Evolutionary conservation across 2,113 vertebrate genomes (phyloP), one percentile per base, ranked within the genome.

Genomic region (Dasyprocta punctata): DNA sequence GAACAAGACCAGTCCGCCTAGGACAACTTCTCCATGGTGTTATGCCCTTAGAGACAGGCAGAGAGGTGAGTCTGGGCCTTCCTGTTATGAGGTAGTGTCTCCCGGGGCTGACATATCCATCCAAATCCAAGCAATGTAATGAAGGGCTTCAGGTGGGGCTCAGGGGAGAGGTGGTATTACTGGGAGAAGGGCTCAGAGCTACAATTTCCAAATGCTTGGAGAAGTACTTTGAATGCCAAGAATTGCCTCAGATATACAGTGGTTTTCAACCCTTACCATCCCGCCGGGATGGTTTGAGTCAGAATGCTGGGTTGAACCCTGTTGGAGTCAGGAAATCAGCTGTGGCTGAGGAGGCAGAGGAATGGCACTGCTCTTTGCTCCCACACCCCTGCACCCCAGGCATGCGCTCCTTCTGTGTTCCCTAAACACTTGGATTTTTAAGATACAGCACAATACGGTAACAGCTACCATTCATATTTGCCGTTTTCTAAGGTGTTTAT

Each of bases 21-120:
- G 92, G 86, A 67, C 49, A 73, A 33, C 12, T 5, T 89, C n/a
- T 89, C 54, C 47, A 38, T 1, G n/a, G 78, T 41, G 82, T 69
- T 60, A 9, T 9, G 26, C 83, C 69, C 28, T 69, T 33, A 61
- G 86, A 96, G 80, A 54, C 1, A 0, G 52, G 28, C 88, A 92
- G 85, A 92, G 81, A n/a, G 88, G 94, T 94, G 82, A 67, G 85
- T 54, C 77, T 11, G 0, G 0, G 36, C 13, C 44, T 78, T 87
- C 71, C 47, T 1, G 1, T 41, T 86, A 94, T 97, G 97, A 98
- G 83, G 95, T 97, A 97, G 96, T 1, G 84, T 97, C 96, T 97
- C 89, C 61, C 22, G 13, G 28, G 38, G 20, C 93, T 95, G 96
- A 81, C 61, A 56, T 49, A 41, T 81, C 93, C 24, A 16, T 73